phyloP scores from a whole-genome alignment of 1,140 invertebrate species.

The Drosophila biarmipes region DNA sequence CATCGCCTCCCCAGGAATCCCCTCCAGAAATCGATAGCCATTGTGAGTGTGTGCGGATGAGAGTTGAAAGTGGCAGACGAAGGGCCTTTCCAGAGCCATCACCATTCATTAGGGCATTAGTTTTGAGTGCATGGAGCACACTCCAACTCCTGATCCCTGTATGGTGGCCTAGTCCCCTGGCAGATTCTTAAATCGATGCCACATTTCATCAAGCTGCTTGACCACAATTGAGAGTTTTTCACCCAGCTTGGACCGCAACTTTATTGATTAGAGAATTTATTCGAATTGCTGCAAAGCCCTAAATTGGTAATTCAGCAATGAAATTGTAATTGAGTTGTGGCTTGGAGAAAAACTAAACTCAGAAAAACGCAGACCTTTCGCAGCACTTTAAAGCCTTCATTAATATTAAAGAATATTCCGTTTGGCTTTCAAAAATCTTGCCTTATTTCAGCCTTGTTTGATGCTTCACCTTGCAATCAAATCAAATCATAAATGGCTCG shows the following conservation, averaged over 20 bases:
- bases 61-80: slow-evolving; percentile 37
- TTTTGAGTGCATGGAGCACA: slow-evolving; percentile 42
- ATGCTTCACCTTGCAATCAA: slow-evolving; percentile 8
- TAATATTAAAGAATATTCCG: slow-evolving; percentile 16
- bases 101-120: slow-evolving; percentile 58
- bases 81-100: slow-evolving; percentile 40
- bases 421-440: background rate
- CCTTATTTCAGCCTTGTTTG: slow-evolving; percentile 5
- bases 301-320: slow-evolving; percentile 15
- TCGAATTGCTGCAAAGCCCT: background rate
- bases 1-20: slow-evolving; percentile 1
- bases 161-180: no score
- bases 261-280: background rate
- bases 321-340: slow-evolving; percentile 9
- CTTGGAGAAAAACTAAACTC: background rate
- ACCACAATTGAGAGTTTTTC: slow-evolving; percentile 15
- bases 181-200: background rate
- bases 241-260: slow-evolving; percentile 8
- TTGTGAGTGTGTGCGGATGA: slow-evolving; percentile 35
- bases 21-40: slow-evolving; percentile 64
- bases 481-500: slow-evolving; percentile 11
- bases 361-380: no score
- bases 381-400: background rate
- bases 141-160: slow-evolving; percentile 9
- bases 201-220: slow-evolving; percentile 17